Base-by-base conservation (phyloP, 2,113 vertebrate species). In the Lota lota region DNA sequence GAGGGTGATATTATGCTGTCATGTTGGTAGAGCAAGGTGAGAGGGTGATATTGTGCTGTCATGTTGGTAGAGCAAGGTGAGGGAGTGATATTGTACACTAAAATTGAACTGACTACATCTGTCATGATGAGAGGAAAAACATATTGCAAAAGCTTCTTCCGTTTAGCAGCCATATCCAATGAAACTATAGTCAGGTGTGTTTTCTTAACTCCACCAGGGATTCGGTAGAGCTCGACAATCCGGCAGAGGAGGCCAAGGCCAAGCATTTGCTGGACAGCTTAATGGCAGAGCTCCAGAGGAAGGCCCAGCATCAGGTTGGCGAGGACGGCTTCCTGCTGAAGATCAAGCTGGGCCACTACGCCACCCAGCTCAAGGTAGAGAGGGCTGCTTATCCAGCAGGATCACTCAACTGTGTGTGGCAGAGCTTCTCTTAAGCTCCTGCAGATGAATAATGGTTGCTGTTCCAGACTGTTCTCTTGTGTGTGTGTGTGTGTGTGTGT, bases 291-390 rank as follows among this genome's bases (percentile, higher is more conserved):
- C 89, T 99, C 72, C 97, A 98, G 92, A 96, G 90, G 88, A 98
- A 95, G 85, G 96, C 97, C 0, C 95, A 96, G 61, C 93, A 96
- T 82, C 96, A 97, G 77, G 93, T 95, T 71, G 97, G 96, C 4
- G 97, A 98, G 78, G 97, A 99, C 0, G 95, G 96, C 69, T 99
- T 99, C 77, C 86, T 98, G 71, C 92, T 98, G 70, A 99, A 98
- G 90, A 97, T 99, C 87, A 98, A 98, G 87, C 92, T 98, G 69
- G 95, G 96, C 28, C 95, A 98, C 87, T 97, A 96, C 0, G 95
- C 96, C 69, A 95, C 83, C 0, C 96, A 98, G 85, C 89, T 99
- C 22, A 95, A 98, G 96, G 97, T 85, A 33, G 4, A 33, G 28
- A 33, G 28, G 28, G 2, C 28, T 6, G 1, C 28, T 24, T 24